Evolutionary conservation across 2,888 invertebrate species (phyloP).

Genomic region (Sinelater perroti): DNA sequence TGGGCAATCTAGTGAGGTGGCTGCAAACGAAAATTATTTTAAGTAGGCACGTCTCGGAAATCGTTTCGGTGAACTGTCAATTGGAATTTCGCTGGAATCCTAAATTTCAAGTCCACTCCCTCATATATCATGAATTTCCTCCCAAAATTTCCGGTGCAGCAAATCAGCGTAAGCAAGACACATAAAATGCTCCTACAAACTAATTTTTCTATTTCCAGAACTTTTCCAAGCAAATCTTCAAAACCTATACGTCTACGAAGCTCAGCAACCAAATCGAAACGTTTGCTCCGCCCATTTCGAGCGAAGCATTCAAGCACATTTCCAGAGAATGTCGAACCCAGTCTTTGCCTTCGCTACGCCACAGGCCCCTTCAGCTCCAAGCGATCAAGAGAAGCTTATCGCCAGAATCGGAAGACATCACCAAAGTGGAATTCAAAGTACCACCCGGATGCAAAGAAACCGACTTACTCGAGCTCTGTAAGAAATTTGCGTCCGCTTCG

Average conservation of each 20-base stretch:
- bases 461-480: neutral
- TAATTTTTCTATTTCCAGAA: neutral
- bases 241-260: neutral
- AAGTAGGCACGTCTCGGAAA: neutral
- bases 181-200: neutral
- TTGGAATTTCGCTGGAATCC: neutral
- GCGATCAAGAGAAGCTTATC: neutral
- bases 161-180: slow-evolving; percentile 6
- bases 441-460: neutral
- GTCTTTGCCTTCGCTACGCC: neutral
- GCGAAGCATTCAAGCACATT: no score
- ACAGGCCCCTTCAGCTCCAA: no score
- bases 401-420: neutral
- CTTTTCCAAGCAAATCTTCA: neutral
- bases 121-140: slow-evolving; percentile 1
- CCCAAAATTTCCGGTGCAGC: slow-evolving; percentile 6
- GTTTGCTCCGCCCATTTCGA: no score
- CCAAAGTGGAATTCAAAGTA: neutral
- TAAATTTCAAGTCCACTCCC: neutral
- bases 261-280: no score
- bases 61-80: neutral
- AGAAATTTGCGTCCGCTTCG: neutral
- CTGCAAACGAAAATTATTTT: slow-evolving; percentile 56
- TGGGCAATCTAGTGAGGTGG: slow-evolving; percentile 69
- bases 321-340: neutral